Evolutionary conservation across 2,888 invertebrate species (phyloP).

Genomic region (Mycogona germanica): DNA sequence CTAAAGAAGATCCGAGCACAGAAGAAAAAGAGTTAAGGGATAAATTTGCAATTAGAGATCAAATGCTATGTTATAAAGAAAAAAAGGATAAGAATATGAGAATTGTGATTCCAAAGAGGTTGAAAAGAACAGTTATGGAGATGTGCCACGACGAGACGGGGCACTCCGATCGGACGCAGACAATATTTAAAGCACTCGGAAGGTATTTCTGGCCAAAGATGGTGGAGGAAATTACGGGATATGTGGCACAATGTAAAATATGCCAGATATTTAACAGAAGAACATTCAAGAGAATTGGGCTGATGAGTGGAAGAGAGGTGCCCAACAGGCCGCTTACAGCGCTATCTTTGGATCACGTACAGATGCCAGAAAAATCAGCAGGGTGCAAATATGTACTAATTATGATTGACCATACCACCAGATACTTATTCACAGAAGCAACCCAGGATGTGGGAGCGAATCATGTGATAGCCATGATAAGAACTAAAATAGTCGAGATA

Average conservation of each 20-base stretch:
- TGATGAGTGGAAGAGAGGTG: background rate
- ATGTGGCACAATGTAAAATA: background rate
- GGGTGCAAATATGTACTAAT: background rate
- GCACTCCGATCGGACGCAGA: conserved; percentile 5
- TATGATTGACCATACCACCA: background rate
- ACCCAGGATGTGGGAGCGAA: background rate
- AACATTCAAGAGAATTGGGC: background rate
- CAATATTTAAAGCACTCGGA: background rate
- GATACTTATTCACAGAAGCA: background rate
- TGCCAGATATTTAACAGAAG: conserved; percentile 8
- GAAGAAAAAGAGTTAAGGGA: background rate
- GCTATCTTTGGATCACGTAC: conserved; percentile 1
- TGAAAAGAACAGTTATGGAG: background rate
- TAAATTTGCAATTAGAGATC: background rate
- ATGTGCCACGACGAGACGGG: conserved; percentile 5
- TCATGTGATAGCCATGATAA: background rate
- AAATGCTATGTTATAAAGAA: background rate
- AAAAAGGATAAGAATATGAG: background rate
- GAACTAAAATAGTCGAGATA: background rate
- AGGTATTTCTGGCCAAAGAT: conserved; percentile 2
- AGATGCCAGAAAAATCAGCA: background rate
- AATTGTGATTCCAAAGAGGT: background rate
- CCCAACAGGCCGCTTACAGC: conserved; percentile 4
- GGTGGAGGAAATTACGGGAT: background rate
- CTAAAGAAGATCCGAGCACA: too few species aligned